Conservation (phyloP, 2,113 vertebrate genomes). For the Thamnaconus septentrionalis region DNA sequence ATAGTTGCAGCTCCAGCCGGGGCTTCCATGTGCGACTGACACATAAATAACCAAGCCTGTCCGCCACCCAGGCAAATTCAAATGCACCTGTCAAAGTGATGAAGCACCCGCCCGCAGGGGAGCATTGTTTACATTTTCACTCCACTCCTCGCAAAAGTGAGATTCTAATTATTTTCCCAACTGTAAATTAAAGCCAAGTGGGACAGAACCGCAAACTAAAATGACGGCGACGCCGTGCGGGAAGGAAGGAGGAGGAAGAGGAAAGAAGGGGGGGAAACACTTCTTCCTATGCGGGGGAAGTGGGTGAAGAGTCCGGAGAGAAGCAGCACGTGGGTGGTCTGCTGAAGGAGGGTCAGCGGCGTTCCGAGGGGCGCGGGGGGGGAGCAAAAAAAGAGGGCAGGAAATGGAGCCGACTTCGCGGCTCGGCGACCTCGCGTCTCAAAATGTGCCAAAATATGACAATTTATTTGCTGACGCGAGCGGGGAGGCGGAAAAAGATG, state of each 20-base stretch:
- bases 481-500: conserved; percentile 7
- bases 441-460: conserved; percentile 73
- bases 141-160: conserved; percentile 97
- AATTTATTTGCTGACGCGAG: conserved; percentile 33
- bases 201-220: conserved; percentile 81
- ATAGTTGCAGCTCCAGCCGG: conserved; percentile 77
- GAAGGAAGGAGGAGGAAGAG: conserved; percentile 42
- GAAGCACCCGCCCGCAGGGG: conserved; percentile 99
- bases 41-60: conserved; percentile 99
- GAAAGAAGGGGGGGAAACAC: conserved; percentile 21
- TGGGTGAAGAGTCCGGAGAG: no score
- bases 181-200: conserved; percentile 99
- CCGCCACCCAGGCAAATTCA: conserved; percentile 99
- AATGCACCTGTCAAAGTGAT: conserved; percentile 99
- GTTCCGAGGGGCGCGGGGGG: background rate
- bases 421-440: conserved; percentile 13
- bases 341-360: conserved; percentile 5
- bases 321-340: conserved; percentile 25
- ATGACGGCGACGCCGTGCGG: conserved; percentile 43
- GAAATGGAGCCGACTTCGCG: background rate
- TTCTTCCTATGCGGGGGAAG: no score
- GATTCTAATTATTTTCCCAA: conserved; percentile 99
- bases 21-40: conserved; percentile 97
- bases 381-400: background rate
- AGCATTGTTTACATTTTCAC: conserved; percentile 99